Evolutionary conservation across 1,140 invertebrate genomes (phyloP).

Genomic region (Anastrepha ludens): DNA sequence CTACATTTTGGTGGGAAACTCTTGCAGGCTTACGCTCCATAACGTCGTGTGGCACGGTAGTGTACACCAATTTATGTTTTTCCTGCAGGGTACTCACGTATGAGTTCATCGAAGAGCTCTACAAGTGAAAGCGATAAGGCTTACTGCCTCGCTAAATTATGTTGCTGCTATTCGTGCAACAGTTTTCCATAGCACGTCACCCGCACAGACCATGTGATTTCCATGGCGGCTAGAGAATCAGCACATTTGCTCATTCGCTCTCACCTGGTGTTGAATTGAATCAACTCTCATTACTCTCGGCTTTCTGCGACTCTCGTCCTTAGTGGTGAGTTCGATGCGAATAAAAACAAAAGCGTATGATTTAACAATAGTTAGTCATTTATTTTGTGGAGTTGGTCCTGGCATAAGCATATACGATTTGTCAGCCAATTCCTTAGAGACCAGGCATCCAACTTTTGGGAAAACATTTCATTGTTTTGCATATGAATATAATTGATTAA

Average conservation of each 20-base stretch:
- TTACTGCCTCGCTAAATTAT: slow-evolving; percentile 20
- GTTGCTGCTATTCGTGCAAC: slow-evolving; percentile 19
- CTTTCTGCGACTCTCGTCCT: background rate
- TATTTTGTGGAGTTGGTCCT: background rate
- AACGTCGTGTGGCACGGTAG: too few relatives aligned
- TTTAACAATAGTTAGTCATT: background rate
- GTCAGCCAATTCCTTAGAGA: background rate
- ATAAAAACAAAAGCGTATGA: background rate
- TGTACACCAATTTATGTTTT: background rate
- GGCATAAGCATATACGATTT: background rate
- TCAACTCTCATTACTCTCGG: background rate
- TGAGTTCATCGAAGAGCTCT: slow-evolving; percentile 37
- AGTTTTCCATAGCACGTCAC: slow-evolving; percentile 44
- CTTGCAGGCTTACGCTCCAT: too few relatives aligned
- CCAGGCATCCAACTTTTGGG: too few relatives aligned
- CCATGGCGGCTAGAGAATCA: background rate
- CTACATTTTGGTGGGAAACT: too few relatives aligned
- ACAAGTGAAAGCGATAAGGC: slow-evolving; percentile 45
- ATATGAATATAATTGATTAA: too few relatives aligned
- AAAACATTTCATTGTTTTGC: too few relatives aligned
- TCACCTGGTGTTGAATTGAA: background rate
- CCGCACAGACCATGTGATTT: slow-evolving; percentile 51
- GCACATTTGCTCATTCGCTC: background rate
- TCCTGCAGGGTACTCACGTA: background rate
- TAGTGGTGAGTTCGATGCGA: background rate